Evolutionary conservation across 2,888 invertebrate genomes (phyloP).

Genomic region (Cheilosia scutellata): DNA sequence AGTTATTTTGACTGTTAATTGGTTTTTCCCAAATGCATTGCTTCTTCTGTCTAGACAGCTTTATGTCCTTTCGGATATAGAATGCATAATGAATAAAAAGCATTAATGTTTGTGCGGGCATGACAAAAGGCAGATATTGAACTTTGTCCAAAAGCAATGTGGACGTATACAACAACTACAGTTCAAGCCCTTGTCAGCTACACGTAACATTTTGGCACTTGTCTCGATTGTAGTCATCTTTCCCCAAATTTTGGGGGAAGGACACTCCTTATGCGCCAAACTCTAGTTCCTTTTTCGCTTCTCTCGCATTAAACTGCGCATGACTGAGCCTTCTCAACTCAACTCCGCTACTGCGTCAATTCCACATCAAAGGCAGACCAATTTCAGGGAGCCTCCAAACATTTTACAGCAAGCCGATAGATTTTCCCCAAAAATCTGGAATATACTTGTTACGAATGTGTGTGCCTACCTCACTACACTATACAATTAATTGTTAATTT

Average conservation of each 20-base stretch:
- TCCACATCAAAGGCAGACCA: constrained; percentile 7
- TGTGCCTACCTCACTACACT: constrained; percentile 52
- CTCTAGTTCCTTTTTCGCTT: neutral
- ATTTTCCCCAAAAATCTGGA: constrained; percentile 11
- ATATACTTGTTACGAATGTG: constrained; percentile 1
- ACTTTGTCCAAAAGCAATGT: constrained; percentile 20
- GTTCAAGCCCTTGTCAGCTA: neutral
- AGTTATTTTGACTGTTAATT: constrained; percentile 28
- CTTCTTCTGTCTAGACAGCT: constrained; percentile 33
- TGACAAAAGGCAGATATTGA: neutral
- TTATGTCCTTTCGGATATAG: neutral
- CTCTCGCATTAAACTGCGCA: constrained; percentile 44
- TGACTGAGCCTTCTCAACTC: constrained; percentile 31
- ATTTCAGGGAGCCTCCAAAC: neutral
- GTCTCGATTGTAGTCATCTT: constrained; percentile 24
- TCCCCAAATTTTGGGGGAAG: constrained; percentile 30
- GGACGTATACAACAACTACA: neutral
- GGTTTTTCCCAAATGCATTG: constrained; percentile 4
- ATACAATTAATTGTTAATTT: constrained; percentile 2
- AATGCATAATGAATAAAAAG: neutral
- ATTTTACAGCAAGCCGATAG: constrained; percentile 1
- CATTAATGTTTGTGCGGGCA: too few relatives aligned
- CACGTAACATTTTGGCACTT: constrained; percentile 42
- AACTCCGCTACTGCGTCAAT: constrained; percentile 57
- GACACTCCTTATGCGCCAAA: constrained; percentile 73